Percentiles rank a stretch among this genome's conserved stretches.
phyloP scores from a whole-genome alignment of 2,113 vertebrate genomes.

The Syrrhaptes paradoxus region DNA sequence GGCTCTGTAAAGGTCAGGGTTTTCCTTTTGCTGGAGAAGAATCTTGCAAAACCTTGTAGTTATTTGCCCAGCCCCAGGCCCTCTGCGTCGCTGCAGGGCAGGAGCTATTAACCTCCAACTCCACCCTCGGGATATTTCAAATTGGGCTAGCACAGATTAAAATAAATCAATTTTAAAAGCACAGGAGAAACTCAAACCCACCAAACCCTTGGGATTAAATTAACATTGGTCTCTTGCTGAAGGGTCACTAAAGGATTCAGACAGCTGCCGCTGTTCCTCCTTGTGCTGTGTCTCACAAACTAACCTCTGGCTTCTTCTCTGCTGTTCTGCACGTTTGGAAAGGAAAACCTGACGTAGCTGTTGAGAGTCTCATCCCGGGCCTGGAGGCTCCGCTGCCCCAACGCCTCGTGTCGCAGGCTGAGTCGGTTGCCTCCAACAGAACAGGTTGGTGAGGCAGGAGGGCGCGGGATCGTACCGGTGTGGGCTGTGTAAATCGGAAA shows the following conservation, averaged over 20 bases:
- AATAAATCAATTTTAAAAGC: background rate
- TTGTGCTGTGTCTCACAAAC: background rate
- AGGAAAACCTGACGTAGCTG: constrained; percentile 81
- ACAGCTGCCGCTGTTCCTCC: background rate
- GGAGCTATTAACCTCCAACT: background rate
- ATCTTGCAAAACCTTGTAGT: background rate
- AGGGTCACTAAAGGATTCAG: background rate
- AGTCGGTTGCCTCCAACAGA: constrained; percentile 80
- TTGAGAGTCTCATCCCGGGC: constrained; percentile 92
- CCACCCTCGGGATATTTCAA: background rate
- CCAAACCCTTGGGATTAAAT: background rate
- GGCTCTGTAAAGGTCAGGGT: background rate
- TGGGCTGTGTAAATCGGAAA: background rate
- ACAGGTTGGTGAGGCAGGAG: constrained; percentile 85
- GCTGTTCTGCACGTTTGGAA: constrained; percentile 3
- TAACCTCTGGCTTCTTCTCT: constrained; percentile 60
- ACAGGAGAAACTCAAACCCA: background rate
- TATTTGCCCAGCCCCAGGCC: background rate
- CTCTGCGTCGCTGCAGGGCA: background rate
- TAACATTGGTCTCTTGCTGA: background rate
- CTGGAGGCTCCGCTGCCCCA: constrained; percentile 87
- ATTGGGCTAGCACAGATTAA: background rate
- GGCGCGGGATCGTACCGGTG: fast-evolving
- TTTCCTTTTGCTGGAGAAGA: background rate
- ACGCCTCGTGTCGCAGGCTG: constrained; percentile 81